These are phyloP conservation scores for Cyphomyrus plagiostoma DNA, from an alignment of 2,113 vertebrate genomes.

Conservation along the genomic window DNA sequence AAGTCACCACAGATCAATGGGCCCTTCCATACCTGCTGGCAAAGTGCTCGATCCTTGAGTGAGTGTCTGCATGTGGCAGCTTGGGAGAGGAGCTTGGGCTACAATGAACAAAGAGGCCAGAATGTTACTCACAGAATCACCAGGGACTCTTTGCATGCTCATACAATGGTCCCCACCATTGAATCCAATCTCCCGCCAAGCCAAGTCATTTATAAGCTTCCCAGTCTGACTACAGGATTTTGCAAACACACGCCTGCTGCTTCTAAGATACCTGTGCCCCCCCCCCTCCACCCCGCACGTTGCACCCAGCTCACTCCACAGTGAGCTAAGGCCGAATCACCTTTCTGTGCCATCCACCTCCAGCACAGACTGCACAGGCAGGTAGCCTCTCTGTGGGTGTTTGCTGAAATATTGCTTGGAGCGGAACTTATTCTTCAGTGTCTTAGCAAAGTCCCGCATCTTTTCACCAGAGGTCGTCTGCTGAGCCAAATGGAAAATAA, in stretches of 20 bases:
- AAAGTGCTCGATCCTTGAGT: conserved; percentile 75
- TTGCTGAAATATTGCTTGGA: conserved; percentile 79
- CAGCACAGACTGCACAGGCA: conserved; percentile 70
- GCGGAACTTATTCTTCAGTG: conserved; percentile 75
- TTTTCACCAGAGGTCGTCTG: conserved; percentile 80
- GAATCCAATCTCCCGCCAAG: neutral
- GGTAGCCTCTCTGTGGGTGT: conserved; percentile 72
- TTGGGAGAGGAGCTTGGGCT: conserved; percentile 69
- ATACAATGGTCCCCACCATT: neutral
- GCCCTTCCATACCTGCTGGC: conserved; percentile 64
- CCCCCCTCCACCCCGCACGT: neutral
- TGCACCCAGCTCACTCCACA: neutral
- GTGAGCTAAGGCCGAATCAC: conserved; percentile 49
- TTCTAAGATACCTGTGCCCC: neutral
- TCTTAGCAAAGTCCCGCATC: conserved; percentile 76
- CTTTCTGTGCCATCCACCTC: conserved; percentile 66
- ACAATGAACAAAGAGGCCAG: conserved; percentile 38
- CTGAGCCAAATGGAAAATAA: neutral
- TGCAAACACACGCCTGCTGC: neutral
- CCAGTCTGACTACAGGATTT: neutral
- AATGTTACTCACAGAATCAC: neutral
- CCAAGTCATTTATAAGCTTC: neutral
- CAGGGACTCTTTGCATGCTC: neutral
- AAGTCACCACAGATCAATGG: neutral
- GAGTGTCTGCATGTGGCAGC: conserved; percentile 69